Base-by-base conservation (phyloP, 1,140 invertebrate species). In the Drosophila kikkawai region DNA sequence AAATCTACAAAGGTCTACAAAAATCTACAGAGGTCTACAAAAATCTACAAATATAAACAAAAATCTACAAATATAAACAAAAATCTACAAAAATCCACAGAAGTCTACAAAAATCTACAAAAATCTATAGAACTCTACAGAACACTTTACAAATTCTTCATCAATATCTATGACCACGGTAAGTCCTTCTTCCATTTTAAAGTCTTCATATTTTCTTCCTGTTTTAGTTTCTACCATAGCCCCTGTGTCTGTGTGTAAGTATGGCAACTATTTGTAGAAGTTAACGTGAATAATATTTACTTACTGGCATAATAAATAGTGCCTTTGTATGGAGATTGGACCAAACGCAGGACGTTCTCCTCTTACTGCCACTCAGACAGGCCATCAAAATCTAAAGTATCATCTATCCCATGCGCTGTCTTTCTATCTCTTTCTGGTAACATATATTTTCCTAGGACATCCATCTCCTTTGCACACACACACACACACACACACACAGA, bases 261-360 rank as follows among this genome's bases (percentile, higher is more conserved):
- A 36, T 61, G 42, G 32, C 26, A 77, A 74, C 60, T 84, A 81
- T 85, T 88, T 88, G 81, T 75, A 75, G 66, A 90, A 84, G 85
- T 88, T 88, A 85, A 88, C 81, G 78, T 83, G 69, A 81, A 90
- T 85, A 88, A 90, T 87, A 88, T 88, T 88, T 88, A 90, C 84
- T 90, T 85, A 81, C 85, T 79, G 78, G 74, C 81, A 90, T 90
- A 79, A 88, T 81, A 90, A 88, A 88, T 81, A 88, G 80, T 80
- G 81, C 77, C 67, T 77, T 79, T 64, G 63, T 74, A 70, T 74
- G 57, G 70, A 80, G 51, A 73, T 73, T 73, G 69, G 69, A 36
- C 67, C 53, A 58, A 36, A 41, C 60, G 60, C 60, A 84, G 61
- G 64, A 70, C 57, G 44, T 39, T 61, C 51, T 13, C 47, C 47